These are phyloP conservation scores for Amphipyra tragopoginis DNA, from an alignment of 2,888 invertebrate species.

Conservation along the genomic window DNA sequence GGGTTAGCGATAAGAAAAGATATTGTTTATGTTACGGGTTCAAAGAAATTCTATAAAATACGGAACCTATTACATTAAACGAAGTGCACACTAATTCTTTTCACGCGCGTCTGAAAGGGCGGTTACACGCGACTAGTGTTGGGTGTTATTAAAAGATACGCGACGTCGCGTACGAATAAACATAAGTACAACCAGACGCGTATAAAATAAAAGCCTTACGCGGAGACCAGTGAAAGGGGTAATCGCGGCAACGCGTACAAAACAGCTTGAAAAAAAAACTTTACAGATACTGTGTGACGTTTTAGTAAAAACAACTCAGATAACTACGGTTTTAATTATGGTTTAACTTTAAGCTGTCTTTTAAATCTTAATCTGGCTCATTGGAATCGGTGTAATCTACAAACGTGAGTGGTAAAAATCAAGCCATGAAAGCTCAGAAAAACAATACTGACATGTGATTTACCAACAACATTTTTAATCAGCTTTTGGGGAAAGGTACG, in stretches of 20 bases:
- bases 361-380: slow-evolving; percentile 5
- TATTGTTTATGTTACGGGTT: too few relatives aligned
- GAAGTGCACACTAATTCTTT: slow-evolving; percentile 12
- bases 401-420: slow-evolving; percentile 1
- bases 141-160: slow-evolving; percentile 79
- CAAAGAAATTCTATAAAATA: slow-evolving; percentile 5
- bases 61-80: slow-evolving; percentile 33
- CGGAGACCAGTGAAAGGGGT: slow-evolving; percentile 70
- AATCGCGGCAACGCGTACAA: slow-evolving; percentile 80
- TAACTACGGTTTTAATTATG: slow-evolving; percentile 25
- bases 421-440: slow-evolving; percentile 1
- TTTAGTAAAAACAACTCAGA: slow-evolving; percentile 17
- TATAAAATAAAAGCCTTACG: slow-evolving; percentile 81
- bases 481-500: slow-evolving; percentile 5
- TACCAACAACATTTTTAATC: slow-evolving; percentile 30
- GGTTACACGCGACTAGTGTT: slow-evolving; percentile 66
- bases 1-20: too few relatives aligned
- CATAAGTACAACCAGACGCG: slow-evolving; percentile 58
- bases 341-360: not conserved
- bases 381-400: not conserved
- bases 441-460: slow-evolving; percentile 12
- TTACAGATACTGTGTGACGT: slow-evolving; percentile 68
- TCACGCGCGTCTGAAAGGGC: slow-evolving; percentile 68
- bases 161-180: slow-evolving; percentile 70
- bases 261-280: slow-evolving; percentile 78